phyloP scores from a whole-genome alignment of 2,797 vertebrate species.

The Ficedula albicollis region DNA sequence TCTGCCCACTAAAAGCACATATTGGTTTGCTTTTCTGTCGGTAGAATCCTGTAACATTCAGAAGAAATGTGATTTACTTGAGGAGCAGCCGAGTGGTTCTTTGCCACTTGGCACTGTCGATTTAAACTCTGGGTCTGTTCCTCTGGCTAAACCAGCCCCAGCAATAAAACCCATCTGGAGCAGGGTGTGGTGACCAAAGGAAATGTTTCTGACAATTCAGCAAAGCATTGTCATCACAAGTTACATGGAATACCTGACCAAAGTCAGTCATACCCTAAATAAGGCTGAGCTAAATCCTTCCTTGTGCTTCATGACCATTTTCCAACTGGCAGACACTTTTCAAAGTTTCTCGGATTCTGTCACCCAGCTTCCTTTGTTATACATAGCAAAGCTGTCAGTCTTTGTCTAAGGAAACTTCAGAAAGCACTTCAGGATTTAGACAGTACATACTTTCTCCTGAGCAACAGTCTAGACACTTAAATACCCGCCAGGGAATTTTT shows the following conservation, averaged over 20 bases:
- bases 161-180: slow-evolving; percentile 53
- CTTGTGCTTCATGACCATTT: background rate
- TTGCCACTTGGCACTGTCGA: background rate
- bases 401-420: background rate
- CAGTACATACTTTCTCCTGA: background rate
- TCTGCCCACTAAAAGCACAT: background rate
- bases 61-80: background rate
- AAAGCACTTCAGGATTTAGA: background rate
- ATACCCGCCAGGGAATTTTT: background rate
- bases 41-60: background rate
- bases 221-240: background rate
- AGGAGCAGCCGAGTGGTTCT: background rate
- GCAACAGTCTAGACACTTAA: background rate
- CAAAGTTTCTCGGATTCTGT: background rate
- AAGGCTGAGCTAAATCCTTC: background rate
- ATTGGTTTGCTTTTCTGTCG: background rate
- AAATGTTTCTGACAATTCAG: slow-evolving; percentile 50
- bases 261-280: background rate
- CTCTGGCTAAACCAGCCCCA: background rate
- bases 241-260: background rate
- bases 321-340: background rate
- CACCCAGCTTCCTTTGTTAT: background rate
- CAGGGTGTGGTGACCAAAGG: slow-evolving; percentile 48
- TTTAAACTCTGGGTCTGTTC: background rate
- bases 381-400: background rate